phyloP scores from a whole-genome alignment of 2,888 invertebrate genomes.

The Gymnoscelis rufifasciata region DNA sequence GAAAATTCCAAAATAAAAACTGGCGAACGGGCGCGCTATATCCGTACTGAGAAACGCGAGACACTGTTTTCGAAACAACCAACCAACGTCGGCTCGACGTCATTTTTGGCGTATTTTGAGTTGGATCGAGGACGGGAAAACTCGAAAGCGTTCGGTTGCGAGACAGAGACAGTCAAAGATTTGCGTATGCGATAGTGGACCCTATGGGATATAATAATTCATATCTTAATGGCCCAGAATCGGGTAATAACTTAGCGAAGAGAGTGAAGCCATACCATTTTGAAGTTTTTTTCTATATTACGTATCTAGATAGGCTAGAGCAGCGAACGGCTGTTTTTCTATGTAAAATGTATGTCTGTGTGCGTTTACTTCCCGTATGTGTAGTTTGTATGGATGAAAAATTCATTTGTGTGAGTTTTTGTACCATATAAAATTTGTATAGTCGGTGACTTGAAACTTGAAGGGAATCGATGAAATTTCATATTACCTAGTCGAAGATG shows the following conservation, averaged over 20 bases:
- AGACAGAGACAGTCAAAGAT: constrained; percentile 54
- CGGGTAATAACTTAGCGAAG: constrained; percentile 47
- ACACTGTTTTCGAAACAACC: constrained; percentile 76
- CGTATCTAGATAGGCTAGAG: constrained; percentile 53
- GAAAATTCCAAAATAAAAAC: constrained; percentile 80
- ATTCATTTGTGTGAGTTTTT: constrained; percentile 52
- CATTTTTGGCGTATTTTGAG: constrained; percentile 80
- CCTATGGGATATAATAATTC: constrained; percentile 56
- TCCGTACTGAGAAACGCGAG: constrained; percentile 68
- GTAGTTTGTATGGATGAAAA: constrained; percentile 57
- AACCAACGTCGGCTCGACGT: constrained; percentile 71
- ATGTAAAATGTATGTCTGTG: constrained; percentile 59
- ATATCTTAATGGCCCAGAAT: constrained; percentile 46
- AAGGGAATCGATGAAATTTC: constrained; percentile 67
- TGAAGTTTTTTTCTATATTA: constrained; percentile 73
- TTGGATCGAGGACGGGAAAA: constrained; percentile 76
- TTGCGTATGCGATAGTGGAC: constrained; percentile 56
- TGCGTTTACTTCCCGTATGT: constrained; percentile 66
- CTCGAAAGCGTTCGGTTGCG: constrained; percentile 74
- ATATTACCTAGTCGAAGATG: constrained; percentile 21
- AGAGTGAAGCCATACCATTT: constrained; percentile 72
- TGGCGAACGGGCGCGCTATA: constrained; percentile 63
- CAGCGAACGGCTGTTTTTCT: constrained; percentile 71
- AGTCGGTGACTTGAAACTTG: constrained; percentile 45
- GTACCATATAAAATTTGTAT: constrained; percentile 64